These are phyloP conservation scores for Cochlearius cochlearius DNA, from an alignment of 2,113 vertebrate species.

Conservation along the genomic window DNA sequence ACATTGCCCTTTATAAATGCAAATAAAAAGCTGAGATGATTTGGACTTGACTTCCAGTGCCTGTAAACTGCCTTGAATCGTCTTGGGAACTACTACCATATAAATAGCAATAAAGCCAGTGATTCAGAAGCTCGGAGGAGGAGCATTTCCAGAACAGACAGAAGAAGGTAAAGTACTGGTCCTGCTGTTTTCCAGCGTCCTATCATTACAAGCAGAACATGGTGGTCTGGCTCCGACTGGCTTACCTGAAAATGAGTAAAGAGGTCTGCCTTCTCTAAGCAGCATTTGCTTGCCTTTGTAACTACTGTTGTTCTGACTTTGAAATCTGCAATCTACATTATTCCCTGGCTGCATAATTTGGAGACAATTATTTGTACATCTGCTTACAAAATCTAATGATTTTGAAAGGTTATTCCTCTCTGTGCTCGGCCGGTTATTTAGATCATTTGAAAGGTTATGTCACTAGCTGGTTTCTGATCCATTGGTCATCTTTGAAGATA, in stretches of 20 bases:
- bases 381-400: conserved; percentile 31
- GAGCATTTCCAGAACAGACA: not conserved
- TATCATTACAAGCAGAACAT: not conserved
- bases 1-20: not conserved
- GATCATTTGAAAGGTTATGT: not conserved
- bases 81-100: not conserved
- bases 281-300: not conserved
- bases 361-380: conserved; percentile 47
- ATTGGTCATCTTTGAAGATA: not conserved
- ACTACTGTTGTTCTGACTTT: not conserved
- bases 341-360: conserved; percentile 31
- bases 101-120: not conserved
- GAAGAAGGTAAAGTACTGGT: not conserved
- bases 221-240: not conserved
- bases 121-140: not conserved
- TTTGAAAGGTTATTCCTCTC: conserved; percentile 27
- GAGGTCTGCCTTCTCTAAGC: not conserved
- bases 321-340: not conserved
- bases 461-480: not conserved
- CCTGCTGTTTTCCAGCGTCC: not conserved
- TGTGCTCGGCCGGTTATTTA: not conserved
- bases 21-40: not conserved
- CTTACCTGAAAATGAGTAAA: not conserved
- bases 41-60: not conserved
- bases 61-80: not conserved